Percentiles rank a stretch among this genome's conserved stretches.
phyloP scores from a whole-genome alignment of 2,888 invertebrate genomes.

The Euzetes globulus region DNA sequence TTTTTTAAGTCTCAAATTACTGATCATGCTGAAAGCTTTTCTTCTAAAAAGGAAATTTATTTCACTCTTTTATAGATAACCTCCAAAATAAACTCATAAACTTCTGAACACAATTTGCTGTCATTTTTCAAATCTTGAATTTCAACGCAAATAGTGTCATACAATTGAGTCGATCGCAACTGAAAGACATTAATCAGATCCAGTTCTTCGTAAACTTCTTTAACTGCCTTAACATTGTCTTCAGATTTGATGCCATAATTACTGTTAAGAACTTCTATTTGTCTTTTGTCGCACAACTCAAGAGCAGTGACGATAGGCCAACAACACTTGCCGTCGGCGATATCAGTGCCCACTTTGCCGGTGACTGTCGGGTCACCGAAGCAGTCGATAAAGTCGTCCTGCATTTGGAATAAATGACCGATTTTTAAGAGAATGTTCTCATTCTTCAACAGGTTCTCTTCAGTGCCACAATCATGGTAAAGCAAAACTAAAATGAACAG shows the following conservation, averaged over 20 bases:
- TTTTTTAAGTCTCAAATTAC: too few relatives aligned
- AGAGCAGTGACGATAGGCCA: conserved; percentile 88
- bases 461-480: too few relatives aligned
- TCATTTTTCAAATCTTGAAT: too few relatives aligned
- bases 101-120: too few relatives aligned
- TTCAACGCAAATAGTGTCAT: too few relatives aligned
- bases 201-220: conserved; percentile 67
- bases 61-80: too few relatives aligned
- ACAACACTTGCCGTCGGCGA: conserved; percentile 89
- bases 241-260: conserved; percentile 65
- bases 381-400: conserved; percentile 84
- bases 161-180: too few relatives aligned
- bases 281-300: conserved; percentile 63
- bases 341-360: conserved; percentile 85
- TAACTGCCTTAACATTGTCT: conserved; percentile 61
- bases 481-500: too few relatives aligned
- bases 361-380: conserved; percentile 76
- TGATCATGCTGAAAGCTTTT: too few relatives aligned
- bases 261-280: conserved; percentile 59
- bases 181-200: conserved; percentile 68
- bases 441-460: too few relatives aligned
- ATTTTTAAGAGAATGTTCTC: conserved; percentile 78
- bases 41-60: too few relatives aligned
- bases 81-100: too few relatives aligned
- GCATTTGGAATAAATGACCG: conserved; percentile 92